Percentiles rank a stretch among this genome's conserved stretches.
These are phyloP conservation scores for Drosophila dunni DNA, from an alignment of 1,140 invertebrate genomes.

Conservation along the genomic window DNA sequence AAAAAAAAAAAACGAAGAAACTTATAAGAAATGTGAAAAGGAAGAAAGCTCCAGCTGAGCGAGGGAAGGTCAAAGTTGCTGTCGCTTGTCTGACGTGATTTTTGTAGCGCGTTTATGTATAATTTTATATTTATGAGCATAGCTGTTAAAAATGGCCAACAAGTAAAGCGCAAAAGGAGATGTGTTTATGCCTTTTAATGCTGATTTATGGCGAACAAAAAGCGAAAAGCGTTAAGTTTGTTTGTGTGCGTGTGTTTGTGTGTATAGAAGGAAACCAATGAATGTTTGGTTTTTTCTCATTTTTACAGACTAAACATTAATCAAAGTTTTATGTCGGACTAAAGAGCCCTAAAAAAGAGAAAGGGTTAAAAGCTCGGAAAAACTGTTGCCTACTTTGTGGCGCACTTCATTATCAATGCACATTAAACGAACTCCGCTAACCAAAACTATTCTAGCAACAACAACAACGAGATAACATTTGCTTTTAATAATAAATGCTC, in stretches of 20 bases:
- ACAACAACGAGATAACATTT: slow-evolving; percentile 27
- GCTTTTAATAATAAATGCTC: slow-evolving; percentile 65
- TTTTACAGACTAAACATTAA: slow-evolving; percentile 65
- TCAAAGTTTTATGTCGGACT: slow-evolving; percentile 70
- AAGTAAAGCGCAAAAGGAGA: slow-evolving; percentile 8
- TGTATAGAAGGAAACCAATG: slow-evolving; percentile 15
- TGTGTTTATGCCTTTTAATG: slow-evolving; percentile 78
- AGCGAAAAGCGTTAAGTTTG: slow-evolving; percentile 34
- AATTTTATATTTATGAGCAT: slow-evolving; percentile 81
- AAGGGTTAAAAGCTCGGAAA: slow-evolving; percentile 18
- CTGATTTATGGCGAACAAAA: slow-evolving; percentile 61
- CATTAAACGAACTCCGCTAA: slow-evolving; percentile 50
- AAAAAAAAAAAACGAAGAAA: background rate
- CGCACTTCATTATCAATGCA: slow-evolving; percentile 70
- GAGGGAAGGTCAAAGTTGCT: slow-evolving; percentile 10
- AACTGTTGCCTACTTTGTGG: slow-evolving; percentile 58
- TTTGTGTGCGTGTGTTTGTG: slow-evolving; percentile 6
- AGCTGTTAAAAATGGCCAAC: slow-evolving; percentile 67
- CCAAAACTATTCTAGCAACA: slow-evolving; percentile 52
- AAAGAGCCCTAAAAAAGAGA: slow-evolving; percentile 49
- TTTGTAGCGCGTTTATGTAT: slow-evolving; percentile 79
- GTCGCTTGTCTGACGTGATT: slow-evolving; percentile 69
- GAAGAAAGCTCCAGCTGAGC: background rate
- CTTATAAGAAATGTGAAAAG: background rate
- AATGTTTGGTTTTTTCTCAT: slow-evolving; percentile 15